Conservation (phyloP, 2,888 invertebrate species). For the Biston stratarius region DNA sequence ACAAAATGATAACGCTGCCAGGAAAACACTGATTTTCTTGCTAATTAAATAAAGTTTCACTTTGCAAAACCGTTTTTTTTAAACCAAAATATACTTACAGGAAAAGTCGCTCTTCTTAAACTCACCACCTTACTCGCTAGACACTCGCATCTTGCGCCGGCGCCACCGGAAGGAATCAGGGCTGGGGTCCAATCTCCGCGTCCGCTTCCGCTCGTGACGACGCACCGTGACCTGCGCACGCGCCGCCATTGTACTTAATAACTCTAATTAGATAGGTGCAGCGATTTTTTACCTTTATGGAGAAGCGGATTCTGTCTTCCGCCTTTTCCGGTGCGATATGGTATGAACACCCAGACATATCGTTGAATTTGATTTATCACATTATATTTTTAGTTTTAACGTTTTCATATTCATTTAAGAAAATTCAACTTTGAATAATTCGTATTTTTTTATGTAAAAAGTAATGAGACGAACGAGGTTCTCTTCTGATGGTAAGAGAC, state of each 20-base stretch:
- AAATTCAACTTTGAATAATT: too few relatives aligned
- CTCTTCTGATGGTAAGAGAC: too few relatives aligned
- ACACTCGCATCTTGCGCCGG: conserved; percentile 50
- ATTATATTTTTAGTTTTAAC: too few relatives aligned
- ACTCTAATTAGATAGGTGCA: conserved; percentile 49
- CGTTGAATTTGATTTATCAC: too few relatives aligned
- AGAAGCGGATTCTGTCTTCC: conserved; percentile 33
- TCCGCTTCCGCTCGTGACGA: conserved; percentile 75
- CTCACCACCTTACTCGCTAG: conserved; percentile 32
- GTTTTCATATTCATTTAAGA: too few relatives aligned
- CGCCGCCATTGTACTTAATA: conserved; percentile 55
- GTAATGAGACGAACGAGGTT: too few relatives aligned
- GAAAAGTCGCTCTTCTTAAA: neutral
- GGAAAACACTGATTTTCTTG: too few relatives aligned
- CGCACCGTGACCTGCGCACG: conserved; percentile 76
- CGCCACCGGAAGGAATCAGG: conserved; percentile 84
- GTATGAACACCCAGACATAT: neutral
- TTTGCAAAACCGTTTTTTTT: too few relatives aligned
- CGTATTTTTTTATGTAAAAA: too few relatives aligned
- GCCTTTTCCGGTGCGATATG: conserved; percentile 41
- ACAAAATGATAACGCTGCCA: too few relatives aligned
- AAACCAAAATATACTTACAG: neutral
- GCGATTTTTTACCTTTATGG: conserved; percentile 33
- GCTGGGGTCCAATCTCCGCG: conserved; percentile 81
- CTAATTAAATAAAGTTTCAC: too few relatives aligned